Conservation (phyloP, 2,888 invertebrate species). For the Nebria salina region DNA sequence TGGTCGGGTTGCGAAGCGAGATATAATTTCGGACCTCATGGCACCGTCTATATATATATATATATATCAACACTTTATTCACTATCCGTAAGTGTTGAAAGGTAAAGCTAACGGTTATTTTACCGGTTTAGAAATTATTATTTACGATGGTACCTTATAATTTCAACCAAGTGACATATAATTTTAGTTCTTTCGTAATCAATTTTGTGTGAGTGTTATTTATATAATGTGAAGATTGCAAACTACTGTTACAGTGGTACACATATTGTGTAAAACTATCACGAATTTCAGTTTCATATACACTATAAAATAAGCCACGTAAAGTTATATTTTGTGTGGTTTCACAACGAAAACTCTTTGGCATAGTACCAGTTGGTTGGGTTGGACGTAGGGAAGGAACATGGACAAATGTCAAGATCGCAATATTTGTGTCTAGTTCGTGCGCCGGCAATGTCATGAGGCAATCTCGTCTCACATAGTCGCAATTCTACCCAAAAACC, state of each 20-base stretch:
- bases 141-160: background rate
- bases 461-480: slow-evolving; percentile 10
- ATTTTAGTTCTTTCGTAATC: background rate
- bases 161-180: background rate
- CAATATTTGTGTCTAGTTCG: slow-evolving; percentile 54
- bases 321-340: slow-evolving; percentile 5
- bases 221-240: background rate
- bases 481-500: background rate
- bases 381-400: slow-evolving; percentile 40
- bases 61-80: background rate
- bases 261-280: slow-evolving; percentile 4
- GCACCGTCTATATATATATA: background rate
- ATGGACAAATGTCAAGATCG: slow-evolving; percentile 55
- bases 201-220: background rate
- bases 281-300: slow-evolving; percentile 14
- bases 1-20: background rate
- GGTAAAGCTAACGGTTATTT: background rate
- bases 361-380: background rate
- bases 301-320: slow-evolving; percentile 9
- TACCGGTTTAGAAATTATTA: background rate
- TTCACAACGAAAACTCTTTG: background rate
- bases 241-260: background rate
- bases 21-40: background rate
- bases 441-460: slow-evolving; percentile 49
- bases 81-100: background rate